Evolutionary conservation across 2,113 vertebrate genomes (phyloP).

Genomic region (Agapornis roseicollis): DNA sequence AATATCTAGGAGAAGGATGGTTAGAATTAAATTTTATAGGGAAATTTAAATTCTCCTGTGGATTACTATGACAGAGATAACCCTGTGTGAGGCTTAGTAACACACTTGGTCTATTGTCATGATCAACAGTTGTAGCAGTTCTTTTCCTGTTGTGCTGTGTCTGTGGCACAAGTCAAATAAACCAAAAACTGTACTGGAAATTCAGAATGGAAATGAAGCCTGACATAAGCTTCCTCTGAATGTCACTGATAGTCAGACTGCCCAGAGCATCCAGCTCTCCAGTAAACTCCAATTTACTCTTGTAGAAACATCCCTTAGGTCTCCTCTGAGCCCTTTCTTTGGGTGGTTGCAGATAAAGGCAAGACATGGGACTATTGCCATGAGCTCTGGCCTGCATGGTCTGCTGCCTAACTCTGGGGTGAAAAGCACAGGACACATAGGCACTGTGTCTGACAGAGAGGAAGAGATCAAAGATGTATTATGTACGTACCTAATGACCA

Average conservation of each 20-base stretch:
- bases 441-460: neutral
- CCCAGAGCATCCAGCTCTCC: neutral
- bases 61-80: neutral
- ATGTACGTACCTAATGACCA: neutral
- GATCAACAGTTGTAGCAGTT: neutral
- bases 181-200: neutral
- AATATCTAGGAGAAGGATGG: constrained; percentile 22
- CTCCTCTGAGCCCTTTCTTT: neutral
- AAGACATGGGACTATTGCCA: neutral
- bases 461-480: neutral
- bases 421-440: neutral
- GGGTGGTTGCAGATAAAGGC: neutral
- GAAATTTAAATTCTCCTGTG: constrained; percentile 16
- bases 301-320: neutral
- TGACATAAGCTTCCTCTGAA: neutral
- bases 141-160: neutral
- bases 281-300: neutral
- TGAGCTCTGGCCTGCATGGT: neutral
- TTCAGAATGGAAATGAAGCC: neutral
- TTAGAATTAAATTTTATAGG: constrained; percentile 44
- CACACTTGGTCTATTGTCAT: neutral
- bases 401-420: neutral
- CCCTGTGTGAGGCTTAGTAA: neutral
- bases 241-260: neutral
- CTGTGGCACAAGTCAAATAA: neutral